Evolutionary conservation across 2,797 vertebrate species (phyloP).

Genomic region (Cirrhinus mrigala): DNA sequence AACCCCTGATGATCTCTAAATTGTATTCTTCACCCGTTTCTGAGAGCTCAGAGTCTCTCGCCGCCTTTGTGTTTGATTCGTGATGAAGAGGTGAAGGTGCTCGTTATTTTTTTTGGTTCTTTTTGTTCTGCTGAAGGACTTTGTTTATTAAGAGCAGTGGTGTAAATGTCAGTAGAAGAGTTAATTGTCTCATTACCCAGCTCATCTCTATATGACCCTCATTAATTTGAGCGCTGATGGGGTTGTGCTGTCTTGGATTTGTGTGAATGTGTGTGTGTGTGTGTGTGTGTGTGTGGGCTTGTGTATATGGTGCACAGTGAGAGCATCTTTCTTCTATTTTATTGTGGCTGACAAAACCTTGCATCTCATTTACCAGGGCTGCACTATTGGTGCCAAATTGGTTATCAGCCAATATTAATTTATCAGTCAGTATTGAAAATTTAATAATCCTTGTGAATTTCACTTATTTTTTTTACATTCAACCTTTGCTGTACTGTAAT

Average conservation of each 20-base stretch:
- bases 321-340: conserved; percentile 9
- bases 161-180: conserved; percentile 64
- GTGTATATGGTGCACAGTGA: conserved; percentile 10
- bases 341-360: background rate
- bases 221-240: conserved; percentile 68
- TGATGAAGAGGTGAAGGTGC: conserved; percentile 39
- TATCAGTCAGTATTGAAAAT: background rate
- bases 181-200: conserved; percentile 70
- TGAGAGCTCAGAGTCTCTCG: background rate
- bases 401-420: background rate
- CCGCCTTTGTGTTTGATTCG: background rate
- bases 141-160: conserved; percentile 58
- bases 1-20: conserved; percentile 62
- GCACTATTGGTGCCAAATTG: background rate
- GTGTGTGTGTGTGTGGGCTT: conserved; percentile 14
- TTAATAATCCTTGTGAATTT: background rate
- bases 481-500: background rate
- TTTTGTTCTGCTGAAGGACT: conserved; percentile 33
- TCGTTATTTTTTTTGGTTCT: conserved; percentile 12
- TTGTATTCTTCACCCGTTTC: conserved; percentile 65
- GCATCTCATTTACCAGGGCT: background rate
- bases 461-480: background rate
- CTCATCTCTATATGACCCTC: conserved; percentile 61
- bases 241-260: conserved; percentile 53
- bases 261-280: conserved; percentile 14